A percentile compares a stretch with the other conserved stretches of the same genome.
Evolutionary conservation across 2,888 invertebrate species (phyloP).

Genomic region (Campoletis raptor): DNA sequence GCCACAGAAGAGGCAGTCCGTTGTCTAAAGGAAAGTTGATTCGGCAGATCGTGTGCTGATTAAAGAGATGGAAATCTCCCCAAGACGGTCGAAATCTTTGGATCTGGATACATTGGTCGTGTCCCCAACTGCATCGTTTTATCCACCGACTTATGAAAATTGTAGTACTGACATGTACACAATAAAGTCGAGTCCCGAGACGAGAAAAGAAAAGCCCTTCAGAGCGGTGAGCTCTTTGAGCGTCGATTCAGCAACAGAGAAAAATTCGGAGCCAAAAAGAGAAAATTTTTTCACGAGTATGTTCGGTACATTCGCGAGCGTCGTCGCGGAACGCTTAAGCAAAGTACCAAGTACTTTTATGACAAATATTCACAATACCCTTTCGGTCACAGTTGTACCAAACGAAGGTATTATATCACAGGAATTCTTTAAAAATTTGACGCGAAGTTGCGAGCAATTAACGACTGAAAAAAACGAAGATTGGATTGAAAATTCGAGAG

Average conservation of each 20-base stretch:
- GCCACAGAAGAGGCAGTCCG: slow-evolving; percentile 67
- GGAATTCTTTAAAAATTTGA: slow-evolving; percentile 75
- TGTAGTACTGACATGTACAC: slow-evolving; percentile 40
- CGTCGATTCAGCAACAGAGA: slow-evolving; percentile 51
- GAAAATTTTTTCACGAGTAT: slow-evolving; percentile 73
- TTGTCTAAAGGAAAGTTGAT: background rate
- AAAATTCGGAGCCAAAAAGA: slow-evolving; percentile 65
- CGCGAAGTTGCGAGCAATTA: slow-evolving; percentile 68
- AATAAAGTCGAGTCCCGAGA: background rate
- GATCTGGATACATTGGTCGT: slow-evolving; percentile 60
- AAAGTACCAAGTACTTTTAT: slow-evolving; percentile 73
- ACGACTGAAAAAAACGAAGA: slow-evolving; percentile 26
- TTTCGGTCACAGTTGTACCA: slow-evolving; percentile 78
- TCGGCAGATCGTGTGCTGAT: slow-evolving; percentile 54
- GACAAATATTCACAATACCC: slow-evolving; percentile 72
- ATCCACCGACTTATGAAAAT: slow-evolving; percentile 45
- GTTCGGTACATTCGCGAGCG: slow-evolving; percentile 70
- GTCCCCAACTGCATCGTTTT: slow-evolving; percentile 48
- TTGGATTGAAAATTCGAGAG: slow-evolving; percentile 47
- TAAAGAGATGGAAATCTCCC: slow-evolving; percentile 70
- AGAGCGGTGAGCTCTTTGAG: slow-evolving; percentile 57
- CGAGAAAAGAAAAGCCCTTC: background rate
- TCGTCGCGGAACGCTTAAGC: slow-evolving; percentile 72
- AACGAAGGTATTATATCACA: slow-evolving; percentile 75
- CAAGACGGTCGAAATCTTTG: slow-evolving; percentile 58